Conservation (phyloP, 2,797 vertebrate genomes). For the Molossus alvarezi region DNA sequence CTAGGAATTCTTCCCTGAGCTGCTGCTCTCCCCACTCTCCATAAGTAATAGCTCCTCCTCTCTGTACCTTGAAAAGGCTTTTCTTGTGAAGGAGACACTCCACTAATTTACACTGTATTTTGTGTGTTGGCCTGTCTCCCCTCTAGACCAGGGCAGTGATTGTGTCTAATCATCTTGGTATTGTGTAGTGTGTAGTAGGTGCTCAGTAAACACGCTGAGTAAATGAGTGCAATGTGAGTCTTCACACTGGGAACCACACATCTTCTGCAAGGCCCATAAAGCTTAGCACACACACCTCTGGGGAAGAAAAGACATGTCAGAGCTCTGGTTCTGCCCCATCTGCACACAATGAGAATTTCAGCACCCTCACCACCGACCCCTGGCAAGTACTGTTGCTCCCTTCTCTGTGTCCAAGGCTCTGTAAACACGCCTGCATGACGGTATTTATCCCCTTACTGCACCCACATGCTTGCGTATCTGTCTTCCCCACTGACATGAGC, state of each 20-base stretch:
- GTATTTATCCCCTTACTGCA: neutral
- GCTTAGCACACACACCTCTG: neutral
- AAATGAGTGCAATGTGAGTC: neutral
- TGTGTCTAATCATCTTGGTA: neutral
- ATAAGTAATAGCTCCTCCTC: neutral
- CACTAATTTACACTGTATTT: neutral
- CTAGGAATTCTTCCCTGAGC: neutral
- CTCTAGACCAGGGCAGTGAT: neutral
- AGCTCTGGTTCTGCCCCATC: neutral
- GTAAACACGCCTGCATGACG: neutral
- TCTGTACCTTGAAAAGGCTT: neutral
- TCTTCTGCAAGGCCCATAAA: neutral
- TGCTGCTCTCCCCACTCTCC: neutral
- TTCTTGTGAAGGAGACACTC: neutral
- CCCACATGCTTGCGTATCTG: constrained; percentile 55
- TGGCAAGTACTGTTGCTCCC: neutral
- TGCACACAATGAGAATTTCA: neutral
- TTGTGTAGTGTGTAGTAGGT: neutral
- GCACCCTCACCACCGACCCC: neutral
- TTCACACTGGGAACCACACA: neutral
- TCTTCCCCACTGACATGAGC: constrained; percentile 28
- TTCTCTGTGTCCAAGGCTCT: constrained; percentile 5
- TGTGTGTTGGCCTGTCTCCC: neutral
- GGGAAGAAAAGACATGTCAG: neutral
- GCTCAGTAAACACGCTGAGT: neutral